These are phyloP conservation scores for Acrocephalus arundinaceus DNA, from an alignment of 2,113 vertebrate species.

Conservation along the genomic window DNA sequence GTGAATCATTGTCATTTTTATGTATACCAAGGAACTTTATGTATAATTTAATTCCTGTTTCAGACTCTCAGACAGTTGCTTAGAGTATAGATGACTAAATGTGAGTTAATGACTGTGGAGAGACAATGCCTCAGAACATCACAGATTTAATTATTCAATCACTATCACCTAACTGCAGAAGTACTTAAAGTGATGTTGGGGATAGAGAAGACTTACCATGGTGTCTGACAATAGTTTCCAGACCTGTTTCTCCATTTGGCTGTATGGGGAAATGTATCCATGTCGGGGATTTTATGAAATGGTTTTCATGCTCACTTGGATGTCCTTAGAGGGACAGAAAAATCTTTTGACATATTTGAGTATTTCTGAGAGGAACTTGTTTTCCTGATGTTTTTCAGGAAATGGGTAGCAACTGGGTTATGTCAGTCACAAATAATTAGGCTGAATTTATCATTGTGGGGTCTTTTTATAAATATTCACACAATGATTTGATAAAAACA, in stretches of 20 bases:
- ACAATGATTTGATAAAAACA: neutral
- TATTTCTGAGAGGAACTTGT: neutral
- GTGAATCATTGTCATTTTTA: neutral
- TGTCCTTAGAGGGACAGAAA: neutral
- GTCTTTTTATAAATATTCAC: neutral
- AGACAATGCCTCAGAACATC: neutral
- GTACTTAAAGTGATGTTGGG: neutral
- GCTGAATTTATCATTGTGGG: neutral
- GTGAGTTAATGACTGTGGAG: neutral
- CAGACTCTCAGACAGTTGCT: neutral
- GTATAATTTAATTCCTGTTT: neutral
- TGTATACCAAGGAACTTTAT: neutral
- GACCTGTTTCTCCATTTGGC: neutral
- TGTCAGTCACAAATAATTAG: neutral
- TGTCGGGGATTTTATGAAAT: neutral
- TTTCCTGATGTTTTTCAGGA: neutral
- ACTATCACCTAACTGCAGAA: neutral
- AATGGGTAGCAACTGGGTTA: neutral
- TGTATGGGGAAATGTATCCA: neutral
- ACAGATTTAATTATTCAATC: neutral
- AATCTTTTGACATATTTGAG: neutral
- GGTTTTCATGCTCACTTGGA: neutral
- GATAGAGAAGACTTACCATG: neutral
- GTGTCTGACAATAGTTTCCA: slow-evolving; percentile 37
- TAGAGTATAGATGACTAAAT: neutral